Conservation (phyloP, 53 echinoderm and acorn worm genomes). For the Temnopleurus reevesii region DNA sequence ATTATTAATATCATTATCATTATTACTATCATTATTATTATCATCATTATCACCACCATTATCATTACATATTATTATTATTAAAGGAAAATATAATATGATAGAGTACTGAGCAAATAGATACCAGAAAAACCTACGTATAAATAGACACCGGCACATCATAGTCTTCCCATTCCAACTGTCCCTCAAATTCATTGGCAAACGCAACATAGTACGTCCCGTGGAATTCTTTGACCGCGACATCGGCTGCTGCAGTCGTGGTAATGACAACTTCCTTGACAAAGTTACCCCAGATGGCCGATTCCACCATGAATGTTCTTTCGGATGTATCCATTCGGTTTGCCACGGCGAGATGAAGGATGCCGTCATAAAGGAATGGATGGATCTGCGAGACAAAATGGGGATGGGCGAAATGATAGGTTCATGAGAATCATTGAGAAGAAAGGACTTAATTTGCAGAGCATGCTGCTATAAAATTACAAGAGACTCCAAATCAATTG, state of each 20-base stretch:
- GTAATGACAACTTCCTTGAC: constrained; percentile 45
- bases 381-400: constrained; percentile 53
- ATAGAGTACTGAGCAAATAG: no score
- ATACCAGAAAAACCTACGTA: constrained; percentile 77
- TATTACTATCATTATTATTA: no score
- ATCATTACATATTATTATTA: no score
- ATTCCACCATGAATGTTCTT: constrained; percentile 30
- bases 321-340: constrained; percentile 68
- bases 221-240: constrained; percentile 59
- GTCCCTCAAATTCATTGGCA: constrained; percentile 80
- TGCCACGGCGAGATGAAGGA: constrained; percentile 74
- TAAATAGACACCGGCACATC: constrained; percentile 73
- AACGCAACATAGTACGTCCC: constrained; percentile 64
- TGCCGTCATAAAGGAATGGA: constrained; percentile 69
- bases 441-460: no score
- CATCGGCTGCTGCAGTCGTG: constrained; percentile 66
- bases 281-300: constrained; percentile 60
- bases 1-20: no score
- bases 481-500: no score
- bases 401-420: no score
- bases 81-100: no score
- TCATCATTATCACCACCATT: no score
- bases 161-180: constrained; percentile 60
- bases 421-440: background rate
- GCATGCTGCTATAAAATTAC: no score